These are phyloP conservation scores for Ancistrus triradiatus DNA, from an alignment of 2,113 vertebrate species.

Conservation along the genomic window DNA sequence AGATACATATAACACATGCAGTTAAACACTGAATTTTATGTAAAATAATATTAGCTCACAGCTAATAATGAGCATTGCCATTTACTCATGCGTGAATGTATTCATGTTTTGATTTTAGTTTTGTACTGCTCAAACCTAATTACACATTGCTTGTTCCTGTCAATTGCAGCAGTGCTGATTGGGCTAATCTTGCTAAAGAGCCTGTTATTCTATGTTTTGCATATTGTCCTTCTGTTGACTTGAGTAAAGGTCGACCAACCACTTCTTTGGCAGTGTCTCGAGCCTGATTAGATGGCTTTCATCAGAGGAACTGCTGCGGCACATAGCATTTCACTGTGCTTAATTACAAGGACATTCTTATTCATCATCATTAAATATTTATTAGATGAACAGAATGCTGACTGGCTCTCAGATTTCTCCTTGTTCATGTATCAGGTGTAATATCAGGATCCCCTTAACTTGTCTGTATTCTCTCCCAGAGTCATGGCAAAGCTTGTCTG, in stretches of 20 bases:
- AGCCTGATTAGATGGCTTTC: constrained; percentile 21
- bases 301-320: background rate
- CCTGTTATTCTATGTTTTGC: background rate
- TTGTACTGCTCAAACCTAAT: background rate
- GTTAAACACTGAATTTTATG: too few species aligned
- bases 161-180: constrained; percentile 6
- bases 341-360: constrained; percentile 26
- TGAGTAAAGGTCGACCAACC: constrained; percentile 15
- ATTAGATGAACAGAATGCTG: constrained; percentile 42
- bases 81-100: too few species aligned
- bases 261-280: background rate
- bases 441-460: background rate
- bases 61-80: too few species aligned
- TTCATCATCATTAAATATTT: constrained; percentile 56
- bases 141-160: background rate
- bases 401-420: constrained; percentile 44
- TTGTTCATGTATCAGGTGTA: constrained; percentile 8
- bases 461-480: background rate
- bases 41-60: too few species aligned
- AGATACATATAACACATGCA: too few species aligned
- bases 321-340: constrained; percentile 18
- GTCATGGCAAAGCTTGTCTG: background rate
- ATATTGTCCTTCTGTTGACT: constrained; percentile 16
- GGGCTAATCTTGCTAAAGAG: background rate
- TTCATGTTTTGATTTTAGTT: too few species aligned